These are phyloP conservation scores for Paguma larvata DNA, from an alignment of 2,797 vertebrate species.

Conservation along the genomic window DNA sequence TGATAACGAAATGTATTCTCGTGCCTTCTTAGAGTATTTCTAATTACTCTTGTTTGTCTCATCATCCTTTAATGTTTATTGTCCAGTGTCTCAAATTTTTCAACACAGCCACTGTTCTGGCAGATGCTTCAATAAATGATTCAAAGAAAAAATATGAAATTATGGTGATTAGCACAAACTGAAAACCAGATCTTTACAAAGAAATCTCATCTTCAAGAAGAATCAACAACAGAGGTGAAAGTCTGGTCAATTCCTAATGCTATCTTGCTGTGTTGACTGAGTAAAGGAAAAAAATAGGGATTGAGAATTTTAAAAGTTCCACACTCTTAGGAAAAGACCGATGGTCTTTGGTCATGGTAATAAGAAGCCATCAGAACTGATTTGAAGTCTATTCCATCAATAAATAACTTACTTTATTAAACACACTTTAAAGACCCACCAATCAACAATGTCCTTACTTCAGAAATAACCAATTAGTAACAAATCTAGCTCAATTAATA, in stretches of 20 bases:
- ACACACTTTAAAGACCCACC: not conserved
- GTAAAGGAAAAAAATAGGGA: not conserved
- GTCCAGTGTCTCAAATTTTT: slow-evolving; percentile 26
- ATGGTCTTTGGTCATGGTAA: not conserved
- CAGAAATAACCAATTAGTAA: slow-evolving; percentile 14
- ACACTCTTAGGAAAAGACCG: not conserved
- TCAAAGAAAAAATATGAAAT: not conserved
- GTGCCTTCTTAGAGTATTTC: not conserved
- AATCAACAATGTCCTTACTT: not conserved
- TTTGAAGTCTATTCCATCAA: slow-evolving; percentile 12
- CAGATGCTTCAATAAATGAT: slow-evolving; percentile 10
- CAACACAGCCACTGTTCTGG: not conserved
- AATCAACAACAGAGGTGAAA: not conserved
- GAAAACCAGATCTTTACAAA: not conserved
- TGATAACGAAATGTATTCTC: not conserved
- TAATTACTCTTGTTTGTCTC: not conserved
- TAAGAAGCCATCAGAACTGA: not conserved
- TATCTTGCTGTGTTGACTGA: not conserved
- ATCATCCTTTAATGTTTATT: not conserved
- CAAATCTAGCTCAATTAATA: not conserved
- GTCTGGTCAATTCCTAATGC: not conserved
- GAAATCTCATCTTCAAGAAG: not conserved
- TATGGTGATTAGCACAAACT: not conserved
- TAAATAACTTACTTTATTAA: not conserved
- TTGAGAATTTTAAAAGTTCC: no score